Evolutionary conservation across 2,888 invertebrate species (phyloP).

Genomic region (Congeria kusceri): DNA sequence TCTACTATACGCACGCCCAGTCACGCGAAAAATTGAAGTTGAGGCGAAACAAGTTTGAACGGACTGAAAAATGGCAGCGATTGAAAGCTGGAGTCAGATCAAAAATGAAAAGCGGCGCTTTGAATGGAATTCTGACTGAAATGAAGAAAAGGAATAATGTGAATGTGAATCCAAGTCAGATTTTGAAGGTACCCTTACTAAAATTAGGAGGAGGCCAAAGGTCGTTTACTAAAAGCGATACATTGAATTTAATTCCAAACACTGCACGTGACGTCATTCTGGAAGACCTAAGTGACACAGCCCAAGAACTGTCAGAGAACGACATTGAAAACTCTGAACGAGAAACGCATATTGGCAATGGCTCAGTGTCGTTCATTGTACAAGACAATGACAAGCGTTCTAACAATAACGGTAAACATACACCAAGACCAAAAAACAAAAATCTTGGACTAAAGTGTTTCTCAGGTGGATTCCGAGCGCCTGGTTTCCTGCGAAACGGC

Average conservation of each 20-base stretch:
- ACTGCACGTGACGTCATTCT: constrained; percentile 38
- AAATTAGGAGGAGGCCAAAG: constrained; percentile 25
- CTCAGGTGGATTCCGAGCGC: constrained; percentile 14
- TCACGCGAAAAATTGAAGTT: constrained; percentile 70
- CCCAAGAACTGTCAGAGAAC: not conserved
- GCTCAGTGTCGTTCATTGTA: not conserved
- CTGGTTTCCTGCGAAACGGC: constrained; percentile 13
- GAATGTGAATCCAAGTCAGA: constrained; percentile 15
- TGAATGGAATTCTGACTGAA: constrained; percentile 50
- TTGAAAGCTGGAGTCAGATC: constrained; percentile 57
- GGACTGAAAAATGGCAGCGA: constrained; percentile 66
- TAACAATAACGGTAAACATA: not conserved
- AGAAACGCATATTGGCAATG: constrained; percentile 1
- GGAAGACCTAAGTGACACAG: constrained; percentile 22
- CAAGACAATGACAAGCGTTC: not conserved
- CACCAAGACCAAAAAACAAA: no score
- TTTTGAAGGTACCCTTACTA: constrained; percentile 15
- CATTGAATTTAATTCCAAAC: constrained; percentile 12
- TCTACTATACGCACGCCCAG: constrained; percentile 75
- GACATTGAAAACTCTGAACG: not conserved
- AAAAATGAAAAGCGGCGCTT: constrained; percentile 57
- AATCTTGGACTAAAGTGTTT: constrained; percentile 13
- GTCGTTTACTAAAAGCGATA: constrained; percentile 11
- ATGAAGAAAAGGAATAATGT: constrained; percentile 37
- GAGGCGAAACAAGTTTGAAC: constrained; percentile 65